These are phyloP conservation scores for Dicyrtoma fusca DNA, from an alignment of 2,888 invertebrate species.

Conservation along the genomic window DNA sequence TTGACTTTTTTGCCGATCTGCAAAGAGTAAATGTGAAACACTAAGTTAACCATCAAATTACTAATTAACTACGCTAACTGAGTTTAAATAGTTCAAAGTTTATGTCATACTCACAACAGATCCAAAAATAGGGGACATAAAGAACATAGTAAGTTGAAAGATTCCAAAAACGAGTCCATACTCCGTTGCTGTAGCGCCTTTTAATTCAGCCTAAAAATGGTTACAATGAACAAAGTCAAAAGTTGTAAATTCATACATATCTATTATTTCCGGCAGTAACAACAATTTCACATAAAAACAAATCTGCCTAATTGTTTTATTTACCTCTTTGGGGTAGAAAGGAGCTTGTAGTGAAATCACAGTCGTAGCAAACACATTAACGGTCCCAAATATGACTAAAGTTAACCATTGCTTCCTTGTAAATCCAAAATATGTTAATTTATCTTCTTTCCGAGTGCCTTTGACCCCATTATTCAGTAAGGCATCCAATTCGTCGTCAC, in stretches of 20 bases:
- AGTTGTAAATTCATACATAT: too few relatives aligned
- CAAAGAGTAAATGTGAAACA: background rate
- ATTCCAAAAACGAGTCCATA: slow-evolving; percentile 85
- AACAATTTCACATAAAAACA: too few relatives aligned
- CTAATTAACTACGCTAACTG: too few relatives aligned
- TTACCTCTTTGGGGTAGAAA: slow-evolving; percentile 80
- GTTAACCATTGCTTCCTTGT: slow-evolving; percentile 72
- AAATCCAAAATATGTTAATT: slow-evolving; percentile 32
- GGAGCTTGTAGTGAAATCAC: slow-evolving; percentile 84
- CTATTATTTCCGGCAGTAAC: too few relatives aligned
- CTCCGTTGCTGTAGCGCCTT: slow-evolving; percentile 79
- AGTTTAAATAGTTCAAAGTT: too few relatives aligned
- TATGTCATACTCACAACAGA: slow-evolving; percentile 64
- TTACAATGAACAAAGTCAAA: background rate
- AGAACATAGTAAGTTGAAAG: slow-evolving; percentile 80
- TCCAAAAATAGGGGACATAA: slow-evolving; percentile 81
- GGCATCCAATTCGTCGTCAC: slow-evolving; percentile 8
- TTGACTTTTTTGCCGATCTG: slow-evolving; percentile 66
- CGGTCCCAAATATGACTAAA: slow-evolving; percentile 75
- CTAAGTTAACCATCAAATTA: too few relatives aligned
- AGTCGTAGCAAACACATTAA: slow-evolving; percentile 82
- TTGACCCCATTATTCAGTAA: background rate
- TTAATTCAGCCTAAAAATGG: slow-evolving; percentile 71
- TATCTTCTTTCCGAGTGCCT: background rate
- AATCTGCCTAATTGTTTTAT: background rate